Conservation (phyloP, 2,888 invertebrate genomes). For the Nomada goodeniana region DNA sequence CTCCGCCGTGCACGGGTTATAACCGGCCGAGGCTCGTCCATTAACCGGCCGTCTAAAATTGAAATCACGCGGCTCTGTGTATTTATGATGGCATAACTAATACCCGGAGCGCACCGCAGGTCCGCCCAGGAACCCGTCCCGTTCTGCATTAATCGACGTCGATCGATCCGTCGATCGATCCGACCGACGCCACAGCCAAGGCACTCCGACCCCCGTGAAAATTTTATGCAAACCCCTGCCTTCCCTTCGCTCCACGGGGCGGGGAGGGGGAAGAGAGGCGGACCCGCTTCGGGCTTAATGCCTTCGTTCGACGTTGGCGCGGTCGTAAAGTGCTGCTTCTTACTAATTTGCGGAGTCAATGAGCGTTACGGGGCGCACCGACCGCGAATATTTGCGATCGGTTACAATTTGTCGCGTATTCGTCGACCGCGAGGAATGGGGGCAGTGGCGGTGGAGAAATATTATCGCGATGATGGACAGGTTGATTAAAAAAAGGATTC, state of each 20-base stretch:
- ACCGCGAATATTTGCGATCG: conserved; percentile 28
- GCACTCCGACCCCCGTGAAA: conserved; percentile 10
- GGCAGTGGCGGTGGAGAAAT: no score
- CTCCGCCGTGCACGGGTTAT: not conserved
- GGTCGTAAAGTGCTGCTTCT: conserved; percentile 38
- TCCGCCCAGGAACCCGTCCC: conserved; percentile 12
- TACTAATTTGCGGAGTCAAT: conserved; percentile 51
- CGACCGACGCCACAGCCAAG: not conserved
- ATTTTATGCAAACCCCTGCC: conserved; percentile 39
- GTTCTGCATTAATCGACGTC: conserved; percentile 40
- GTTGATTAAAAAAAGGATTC: no score
- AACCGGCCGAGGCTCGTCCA: conserved; percentile 27
- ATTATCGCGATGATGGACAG: no score
- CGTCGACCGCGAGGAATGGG: not conserved
- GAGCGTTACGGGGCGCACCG: conserved; percentile 8
- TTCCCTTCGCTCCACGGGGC: no score
- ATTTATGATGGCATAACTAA: conserved; percentile 51
- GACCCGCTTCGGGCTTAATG: conserved; percentile 35
- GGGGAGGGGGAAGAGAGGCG: no score
- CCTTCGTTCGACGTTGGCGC: conserved; percentile 25
- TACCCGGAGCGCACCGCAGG: conserved; percentile 8
- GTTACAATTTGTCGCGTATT: conserved; percentile 25
- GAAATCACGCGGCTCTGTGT: conserved; percentile 48
- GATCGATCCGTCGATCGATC: conserved; percentile 32
- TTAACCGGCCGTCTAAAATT: conserved; percentile 49